These are phyloP conservation scores for Pristionchus japonicus DNA, from an alignment of 2,888 invertebrate genomes.

Conservation along the genomic window DNA sequence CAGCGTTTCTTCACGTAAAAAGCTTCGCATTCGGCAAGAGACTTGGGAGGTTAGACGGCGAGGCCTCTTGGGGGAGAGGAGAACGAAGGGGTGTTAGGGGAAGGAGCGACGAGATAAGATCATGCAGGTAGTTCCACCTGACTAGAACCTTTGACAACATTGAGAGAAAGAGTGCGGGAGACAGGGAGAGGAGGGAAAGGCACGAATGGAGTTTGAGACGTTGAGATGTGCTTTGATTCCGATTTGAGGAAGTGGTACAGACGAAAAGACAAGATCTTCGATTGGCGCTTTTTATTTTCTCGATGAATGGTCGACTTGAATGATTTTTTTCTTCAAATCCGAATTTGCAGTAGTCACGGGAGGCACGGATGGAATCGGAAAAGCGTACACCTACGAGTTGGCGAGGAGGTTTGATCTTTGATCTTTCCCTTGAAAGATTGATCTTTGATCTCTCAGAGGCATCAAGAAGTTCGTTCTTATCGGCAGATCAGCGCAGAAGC, in stretches of 20 bases:
- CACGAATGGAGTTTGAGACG: too few species aligned
- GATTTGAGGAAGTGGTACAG: too few species aligned
- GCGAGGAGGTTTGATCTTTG: slow-evolving; percentile 50
- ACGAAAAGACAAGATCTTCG: too few species aligned
- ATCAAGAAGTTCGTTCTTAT: slow-evolving; percentile 71
- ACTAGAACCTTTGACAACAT: not conserved
- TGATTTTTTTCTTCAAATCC: too few species aligned
- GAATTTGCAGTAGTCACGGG: slow-evolving; percentile 69
- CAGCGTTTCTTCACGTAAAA: not conserved
- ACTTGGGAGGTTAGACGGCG: not conserved
- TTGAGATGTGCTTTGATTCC: too few species aligned
- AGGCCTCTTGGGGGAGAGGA: not conserved
- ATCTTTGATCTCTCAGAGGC: slow-evolving; percentile 55
- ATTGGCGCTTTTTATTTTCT: too few species aligned
- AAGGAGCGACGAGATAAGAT: not conserved
- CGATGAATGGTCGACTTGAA: too few species aligned
- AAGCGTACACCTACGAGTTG: slow-evolving; percentile 71
- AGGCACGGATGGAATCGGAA: slow-evolving; percentile 73
- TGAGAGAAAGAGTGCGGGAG: not conserved
- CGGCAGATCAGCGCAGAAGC: slow-evolving; percentile 66
- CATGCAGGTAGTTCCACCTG: not conserved
- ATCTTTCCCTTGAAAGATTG: not conserved
- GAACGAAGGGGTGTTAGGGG: not conserved
- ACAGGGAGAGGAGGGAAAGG: not conserved
- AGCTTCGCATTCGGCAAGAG: not conserved